Conservation (phyloP, 2,888 invertebrate genomes). For the Masnerella sp. region DNA sequence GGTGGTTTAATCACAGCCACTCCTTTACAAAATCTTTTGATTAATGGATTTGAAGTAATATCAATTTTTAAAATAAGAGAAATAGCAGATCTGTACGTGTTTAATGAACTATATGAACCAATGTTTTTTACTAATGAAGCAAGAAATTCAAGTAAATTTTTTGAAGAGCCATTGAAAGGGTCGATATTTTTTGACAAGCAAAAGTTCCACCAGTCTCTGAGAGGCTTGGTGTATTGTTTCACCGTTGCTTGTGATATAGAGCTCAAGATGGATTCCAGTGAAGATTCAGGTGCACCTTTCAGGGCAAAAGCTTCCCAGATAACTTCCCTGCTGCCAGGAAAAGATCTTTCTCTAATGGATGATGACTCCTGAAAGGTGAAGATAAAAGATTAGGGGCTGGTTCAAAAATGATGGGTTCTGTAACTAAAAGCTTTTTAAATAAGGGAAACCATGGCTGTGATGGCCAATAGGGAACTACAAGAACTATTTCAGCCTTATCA, state of each 20-base stretch:
- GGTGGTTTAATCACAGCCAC: not conserved
- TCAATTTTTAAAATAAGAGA: not conserved
- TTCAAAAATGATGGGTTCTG: too few relatives aligned
- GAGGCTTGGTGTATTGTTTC: slow-evolving; percentile 1
- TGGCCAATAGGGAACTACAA: too few relatives aligned
- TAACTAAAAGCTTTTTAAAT: too few relatives aligned
- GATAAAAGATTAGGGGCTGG: too few relatives aligned
- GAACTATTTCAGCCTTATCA: too few relatives aligned
- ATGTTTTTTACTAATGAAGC: not conserved
- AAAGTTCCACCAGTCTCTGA: not conserved
- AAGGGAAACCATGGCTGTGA: too few relatives aligned
- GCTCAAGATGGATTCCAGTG: not conserved
- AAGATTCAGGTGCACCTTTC: slow-evolving; percentile 1
- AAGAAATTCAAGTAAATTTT: not conserved
- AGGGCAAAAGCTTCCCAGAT: not conserved
- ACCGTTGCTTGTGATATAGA: not conserved
- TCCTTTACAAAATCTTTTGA: not conserved
- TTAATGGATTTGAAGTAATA: not conserved
- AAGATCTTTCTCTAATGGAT: slow-evolving; percentile 8
- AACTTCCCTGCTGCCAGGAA: slow-evolving; percentile 13
- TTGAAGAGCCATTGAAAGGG: not conserved
- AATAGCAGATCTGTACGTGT: not conserved
- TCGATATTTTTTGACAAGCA: not conserved
- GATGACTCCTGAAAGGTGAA: too few relatives aligned
- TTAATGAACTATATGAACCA: not conserved